Conservation (phyloP, 2,797 vertebrate species). For the Morelia viridis region DNA sequence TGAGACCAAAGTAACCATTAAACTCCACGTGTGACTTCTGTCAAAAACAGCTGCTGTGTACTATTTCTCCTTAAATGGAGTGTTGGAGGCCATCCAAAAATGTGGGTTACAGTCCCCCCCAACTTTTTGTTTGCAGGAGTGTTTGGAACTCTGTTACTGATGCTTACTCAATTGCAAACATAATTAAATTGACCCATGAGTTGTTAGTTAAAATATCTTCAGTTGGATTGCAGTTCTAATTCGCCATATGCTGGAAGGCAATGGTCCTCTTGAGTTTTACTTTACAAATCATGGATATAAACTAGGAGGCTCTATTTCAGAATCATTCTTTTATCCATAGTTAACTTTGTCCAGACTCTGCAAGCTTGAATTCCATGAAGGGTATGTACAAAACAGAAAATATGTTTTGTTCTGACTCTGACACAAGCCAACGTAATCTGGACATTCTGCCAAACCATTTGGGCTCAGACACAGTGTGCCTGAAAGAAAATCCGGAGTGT, state of each 20-base stretch:
- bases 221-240: not conserved
- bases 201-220: not conserved
- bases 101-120: not conserved
- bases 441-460: not conserved
- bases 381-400: not conserved
- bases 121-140: not conserved
- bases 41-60: not conserved
- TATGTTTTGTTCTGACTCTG: not conserved
- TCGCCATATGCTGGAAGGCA: not conserved
- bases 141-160: not conserved
- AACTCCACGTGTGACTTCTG: not conserved
- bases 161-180: not conserved
- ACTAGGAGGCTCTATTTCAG: not conserved
- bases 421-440: not conserved
- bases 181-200: not conserved
- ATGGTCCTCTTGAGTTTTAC: not conserved
- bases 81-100: not conserved
- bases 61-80: not conserved
- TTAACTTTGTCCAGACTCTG: not conserved
- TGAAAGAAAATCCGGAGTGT: not conserved
- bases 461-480: not conserved
- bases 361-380: not conserved
- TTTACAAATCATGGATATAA: not conserved
- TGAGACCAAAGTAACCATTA: not conserved
- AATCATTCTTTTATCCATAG: not conserved